phyloP scores from a whole-genome alignment of 2,113 vertebrate species.

The Andinoacara biseriatus region DNA sequence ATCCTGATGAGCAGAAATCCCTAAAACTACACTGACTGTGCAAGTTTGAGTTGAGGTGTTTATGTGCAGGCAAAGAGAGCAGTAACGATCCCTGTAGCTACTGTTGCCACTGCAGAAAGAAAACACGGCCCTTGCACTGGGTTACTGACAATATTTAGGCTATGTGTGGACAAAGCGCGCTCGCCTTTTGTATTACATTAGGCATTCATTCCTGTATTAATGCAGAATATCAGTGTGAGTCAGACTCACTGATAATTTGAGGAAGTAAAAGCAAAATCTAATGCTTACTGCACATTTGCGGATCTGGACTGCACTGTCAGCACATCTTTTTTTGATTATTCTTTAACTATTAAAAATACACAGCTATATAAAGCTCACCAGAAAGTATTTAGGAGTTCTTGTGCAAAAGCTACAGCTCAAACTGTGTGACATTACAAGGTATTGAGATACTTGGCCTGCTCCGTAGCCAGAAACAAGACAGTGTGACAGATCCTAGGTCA shows the following conservation, averaged over 20 bases:
- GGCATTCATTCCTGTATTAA: not conserved
- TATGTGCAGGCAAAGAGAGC: not conserved
- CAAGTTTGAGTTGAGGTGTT: not conserved
- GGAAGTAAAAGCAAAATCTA: slow-evolving; percentile 1
- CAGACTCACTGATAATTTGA: not conserved
- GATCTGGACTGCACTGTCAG: not conserved
- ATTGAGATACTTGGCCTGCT: not conserved
- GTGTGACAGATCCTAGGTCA: not conserved
- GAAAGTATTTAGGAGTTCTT: not conserved
- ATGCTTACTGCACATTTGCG: not conserved
- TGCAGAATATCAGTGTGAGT: not conserved
- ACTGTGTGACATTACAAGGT: not conserved
- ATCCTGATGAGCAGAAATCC: not conserved
- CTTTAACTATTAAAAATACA: slow-evolving; percentile 2
- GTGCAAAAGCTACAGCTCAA: not conserved
- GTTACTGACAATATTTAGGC: not conserved
- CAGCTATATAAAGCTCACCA: not conserved
- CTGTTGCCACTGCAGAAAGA: not conserved
- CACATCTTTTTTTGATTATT: not conserved
- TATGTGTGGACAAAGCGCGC: not conserved
- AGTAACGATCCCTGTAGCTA: not conserved
- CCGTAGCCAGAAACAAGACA: not conserved
- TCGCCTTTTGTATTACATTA: not conserved
- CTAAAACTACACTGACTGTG: not conserved
- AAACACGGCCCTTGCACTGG: not conserved